Evolutionary conservation across 1,140 invertebrate genomes (phyloP).

Genomic region (Eriosoma lanigerum): DNA sequence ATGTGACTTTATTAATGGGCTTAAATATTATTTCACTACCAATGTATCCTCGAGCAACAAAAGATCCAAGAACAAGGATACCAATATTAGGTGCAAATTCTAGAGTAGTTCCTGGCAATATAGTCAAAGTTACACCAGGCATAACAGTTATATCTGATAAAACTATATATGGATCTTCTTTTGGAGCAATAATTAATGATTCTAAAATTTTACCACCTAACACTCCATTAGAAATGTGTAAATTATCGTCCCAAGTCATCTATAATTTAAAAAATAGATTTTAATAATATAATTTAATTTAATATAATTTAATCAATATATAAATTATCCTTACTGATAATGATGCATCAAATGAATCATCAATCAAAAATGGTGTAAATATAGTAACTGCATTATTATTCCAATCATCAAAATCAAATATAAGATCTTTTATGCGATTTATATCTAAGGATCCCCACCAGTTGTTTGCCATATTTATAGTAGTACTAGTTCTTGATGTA

Average conservation of each 20-base stretch:
- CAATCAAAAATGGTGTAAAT: slow-evolving; percentile 83
- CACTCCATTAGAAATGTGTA: slow-evolving; percentile 17
- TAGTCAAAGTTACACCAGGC: slow-evolving; percentile 83
- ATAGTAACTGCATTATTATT: slow-evolving; percentile 93
- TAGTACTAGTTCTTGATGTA: slow-evolving; percentile 84
- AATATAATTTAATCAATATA: background rate
- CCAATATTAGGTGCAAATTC: slow-evolving; percentile 97
- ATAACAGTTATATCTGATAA: slow-evolving; percentile 93
- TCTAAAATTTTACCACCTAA: slow-evolving; percentile 77
- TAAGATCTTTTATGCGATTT: slow-evolving; percentile 73
- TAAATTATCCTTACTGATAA: slow-evolving; percentile 62
- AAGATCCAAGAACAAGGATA: slow-evolving; percentile 88
- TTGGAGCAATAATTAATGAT: slow-evolving; percentile 70
- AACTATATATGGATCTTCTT: slow-evolving; percentile 78
- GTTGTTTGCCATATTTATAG: slow-evolving; percentile 86
- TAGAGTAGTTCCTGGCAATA: slow-evolving; percentile 86
- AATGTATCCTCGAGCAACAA: slow-evolving; percentile 77
- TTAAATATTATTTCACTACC: slow-evolving; percentile 82
- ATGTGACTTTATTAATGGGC: slow-evolving; percentile 60
- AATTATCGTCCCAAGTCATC: slow-evolving; percentile 40
- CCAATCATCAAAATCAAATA: slow-evolving; percentile 99
- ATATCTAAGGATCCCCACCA: slow-evolving; percentile 90
- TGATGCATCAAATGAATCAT: slow-evolving; percentile 73
- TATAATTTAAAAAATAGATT: background rate
- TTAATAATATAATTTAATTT: background rate